phyloP scores from a whole-genome alignment of 1,140 invertebrate species.

The Zelostemma sp. region DNA sequence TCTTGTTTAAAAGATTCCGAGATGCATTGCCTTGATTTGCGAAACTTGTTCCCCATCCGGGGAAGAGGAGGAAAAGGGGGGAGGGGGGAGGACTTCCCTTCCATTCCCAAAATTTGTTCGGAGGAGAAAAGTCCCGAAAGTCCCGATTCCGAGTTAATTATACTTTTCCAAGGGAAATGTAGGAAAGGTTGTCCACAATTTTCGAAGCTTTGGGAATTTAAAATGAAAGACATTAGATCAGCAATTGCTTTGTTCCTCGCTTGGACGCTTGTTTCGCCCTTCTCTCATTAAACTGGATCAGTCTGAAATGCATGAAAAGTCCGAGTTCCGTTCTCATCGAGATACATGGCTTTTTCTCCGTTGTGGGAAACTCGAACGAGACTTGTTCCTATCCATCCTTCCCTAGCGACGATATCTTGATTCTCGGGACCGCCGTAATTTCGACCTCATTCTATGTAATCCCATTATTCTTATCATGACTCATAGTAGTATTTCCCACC shows the following conservation, averaged over 20 bases:
- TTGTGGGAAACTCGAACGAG: slow-evolving; percentile 2
- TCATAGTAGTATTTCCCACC: slow-evolving; percentile 1
- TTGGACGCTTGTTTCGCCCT: neutral
- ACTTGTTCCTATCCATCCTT: slow-evolving; percentile 1
- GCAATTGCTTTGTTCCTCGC: neutral
- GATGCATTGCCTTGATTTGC: slow-evolving; percentile 2
- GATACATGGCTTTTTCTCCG: slow-evolving; percentile 3
- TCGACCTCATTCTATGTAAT: slow-evolving; percentile 4
- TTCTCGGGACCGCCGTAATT: slow-evolving; percentile 4
- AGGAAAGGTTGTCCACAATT: too few species aligned
- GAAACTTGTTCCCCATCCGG: neutral
- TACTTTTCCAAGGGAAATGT: too few species aligned
- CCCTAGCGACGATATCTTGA: neutral
- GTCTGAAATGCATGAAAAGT: slow-evolving; percentile 2
- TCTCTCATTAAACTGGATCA: neutral
- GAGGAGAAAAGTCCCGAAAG: too few species aligned
- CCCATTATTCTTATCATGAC: slow-evolving; percentile 4
- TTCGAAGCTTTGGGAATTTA: too few species aligned
- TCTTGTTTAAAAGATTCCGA: slow-evolving; percentile 8
- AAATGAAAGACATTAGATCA: neutral
- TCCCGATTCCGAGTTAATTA: too few species aligned
- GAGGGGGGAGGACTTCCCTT: too few species aligned
- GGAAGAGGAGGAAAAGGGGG: neutral
- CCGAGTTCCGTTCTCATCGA: neutral
- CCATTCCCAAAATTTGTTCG: neutral